A percentile compares a stretch with the other conserved stretches of the same genome.
phyloP scores from a whole-genome alignment of 2,113 vertebrate genomes.

The Channa maculata region DNA sequence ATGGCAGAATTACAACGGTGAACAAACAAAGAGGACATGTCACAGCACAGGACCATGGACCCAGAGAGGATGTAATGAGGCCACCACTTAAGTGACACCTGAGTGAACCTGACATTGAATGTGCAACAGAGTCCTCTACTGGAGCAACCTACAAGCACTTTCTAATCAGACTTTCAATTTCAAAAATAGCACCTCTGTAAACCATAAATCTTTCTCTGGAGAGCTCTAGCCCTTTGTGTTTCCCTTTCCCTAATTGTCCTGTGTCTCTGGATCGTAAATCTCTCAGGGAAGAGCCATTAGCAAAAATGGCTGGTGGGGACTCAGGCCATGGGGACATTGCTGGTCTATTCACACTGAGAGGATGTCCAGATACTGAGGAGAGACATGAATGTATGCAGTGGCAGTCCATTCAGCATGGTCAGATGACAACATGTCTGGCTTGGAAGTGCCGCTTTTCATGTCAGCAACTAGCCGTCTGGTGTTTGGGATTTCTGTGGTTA shows the following conservation, averaged over 20 bases:
- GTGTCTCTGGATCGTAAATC: constrained; percentile 77
- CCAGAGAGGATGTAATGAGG: constrained; percentile 53
- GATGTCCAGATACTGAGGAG: constrained; percentile 65
- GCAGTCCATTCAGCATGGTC: constrained; percentile 44
- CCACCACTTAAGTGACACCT: constrained; percentile 53
- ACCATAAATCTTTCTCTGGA: constrained; percentile 73
- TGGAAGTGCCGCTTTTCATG: constrained; percentile 59
- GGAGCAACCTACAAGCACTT: constrained; percentile 66
- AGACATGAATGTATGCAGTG: constrained; percentile 47
- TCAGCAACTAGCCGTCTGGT: constrained; percentile 46
- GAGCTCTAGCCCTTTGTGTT: constrained; percentile 66
- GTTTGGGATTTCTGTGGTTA: constrained; percentile 55
- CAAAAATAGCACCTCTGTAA: constrained; percentile 68
- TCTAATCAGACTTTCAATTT: constrained; percentile 77
- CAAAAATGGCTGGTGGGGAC: constrained; percentile 69
- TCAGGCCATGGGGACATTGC: constrained; percentile 47
- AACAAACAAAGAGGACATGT: constrained; percentile 60
- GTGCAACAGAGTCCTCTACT: constrained; percentile 43
- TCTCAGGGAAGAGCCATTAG: constrained; percentile 74
- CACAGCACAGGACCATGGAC: constrained; percentile 20
- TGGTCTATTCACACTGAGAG: constrained; percentile 51
- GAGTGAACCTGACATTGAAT: constrained; percentile 60
- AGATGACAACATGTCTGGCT: constrained; percentile 69
- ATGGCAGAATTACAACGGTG: constrained; percentile 30
- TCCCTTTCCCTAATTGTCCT: constrained; percentile 78